Percentiles rank a stretch among this genome's conserved stretches.
Conservation (phyloP, 2,888 invertebrate genomes). For the Timema podura region DNA sequence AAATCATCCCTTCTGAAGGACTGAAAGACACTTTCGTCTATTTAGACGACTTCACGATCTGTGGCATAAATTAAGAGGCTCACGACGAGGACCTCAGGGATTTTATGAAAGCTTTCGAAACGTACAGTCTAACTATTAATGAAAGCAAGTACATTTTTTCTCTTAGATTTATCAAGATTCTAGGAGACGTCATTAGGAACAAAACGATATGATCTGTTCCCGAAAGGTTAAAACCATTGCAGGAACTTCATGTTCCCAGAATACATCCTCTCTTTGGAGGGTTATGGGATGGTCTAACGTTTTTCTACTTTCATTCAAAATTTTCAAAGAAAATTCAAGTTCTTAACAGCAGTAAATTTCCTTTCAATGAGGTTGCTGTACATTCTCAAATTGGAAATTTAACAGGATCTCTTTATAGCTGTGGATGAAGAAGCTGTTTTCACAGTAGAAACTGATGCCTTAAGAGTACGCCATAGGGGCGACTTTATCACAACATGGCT, state of each 20-base stretch:
- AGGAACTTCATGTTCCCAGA: not conserved
- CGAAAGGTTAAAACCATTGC: not conserved
- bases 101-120: slow-evolving; percentile 8
- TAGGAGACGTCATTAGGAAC: not conserved
- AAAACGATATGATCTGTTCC: not conserved
- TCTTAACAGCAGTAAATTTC: not conserved
- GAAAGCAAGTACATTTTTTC: not conserved
- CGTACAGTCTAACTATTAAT: not conserved
- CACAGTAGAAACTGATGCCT: slow-evolving; percentile 26
- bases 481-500: slow-evolving; percentile 26
- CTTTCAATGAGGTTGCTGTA: not conserved
- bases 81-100: slow-evolving; percentile 24
- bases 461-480: slow-evolving; percentile 25
- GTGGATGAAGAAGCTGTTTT: slow-evolving; percentile 10
- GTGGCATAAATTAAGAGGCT: slow-evolving; percentile 26
- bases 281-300: slow-evolving; percentile 11
- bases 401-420: not conserved
- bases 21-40: slow-evolving; percentile 21
- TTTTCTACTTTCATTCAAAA: slow-evolving; percentile 11
- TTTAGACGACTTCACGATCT: slow-evolving; percentile 30
- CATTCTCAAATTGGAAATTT: not conserved
- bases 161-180: not conserved
- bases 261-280: not conserved
- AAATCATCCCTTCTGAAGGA: slow-evolving; percentile 21
- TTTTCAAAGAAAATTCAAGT: slow-evolving; percentile 13